Percentiles rank a stretch among this genome's conserved stretches.
Evolutionary conservation across 35 echinoderm and acorn worm species (phyloP).

Genomic region (Eucidaris tribuloides): DNA sequence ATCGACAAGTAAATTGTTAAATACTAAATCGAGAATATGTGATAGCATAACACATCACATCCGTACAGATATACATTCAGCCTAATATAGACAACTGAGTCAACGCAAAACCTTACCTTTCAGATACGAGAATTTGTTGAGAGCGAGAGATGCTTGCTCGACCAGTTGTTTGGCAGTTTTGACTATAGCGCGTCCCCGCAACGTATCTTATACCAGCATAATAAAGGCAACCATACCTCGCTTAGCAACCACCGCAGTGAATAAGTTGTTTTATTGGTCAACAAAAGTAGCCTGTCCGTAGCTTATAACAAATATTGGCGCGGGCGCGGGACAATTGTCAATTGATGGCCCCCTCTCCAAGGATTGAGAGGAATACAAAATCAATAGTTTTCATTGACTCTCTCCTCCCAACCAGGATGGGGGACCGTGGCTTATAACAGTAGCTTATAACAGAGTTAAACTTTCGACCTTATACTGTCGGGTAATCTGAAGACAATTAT

Average conservation of each 20-base stretch:
- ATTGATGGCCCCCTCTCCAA: background rate
- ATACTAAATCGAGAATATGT: too few relatives aligned
- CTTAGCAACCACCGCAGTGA: conserved; percentile 1
- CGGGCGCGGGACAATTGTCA: background rate
- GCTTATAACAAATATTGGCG: conserved; percentile 6
- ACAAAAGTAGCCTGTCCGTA: background rate
- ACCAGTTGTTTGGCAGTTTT: background rate
- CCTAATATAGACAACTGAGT: too few relatives aligned
- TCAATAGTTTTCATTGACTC: background rate
- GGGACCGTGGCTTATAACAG: background rate
- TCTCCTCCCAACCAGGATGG: background rate
- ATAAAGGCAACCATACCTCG: background rate
- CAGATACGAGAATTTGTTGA: background rate
- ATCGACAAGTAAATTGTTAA: too few relatives aligned
- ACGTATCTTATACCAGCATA: conserved; percentile 4
- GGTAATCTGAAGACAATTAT: too few relatives aligned
- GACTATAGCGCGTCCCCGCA: background rate
- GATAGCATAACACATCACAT: too few relatives aligned
- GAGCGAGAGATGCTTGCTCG: background rate
- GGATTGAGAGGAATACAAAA: background rate
- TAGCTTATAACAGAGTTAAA: conserved; percentile 23
- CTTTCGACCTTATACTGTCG: too few relatives aligned
- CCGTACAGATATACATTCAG: too few relatives aligned
- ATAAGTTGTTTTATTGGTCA: background rate
- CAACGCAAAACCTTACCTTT: too few relatives aligned